Evolutionary conservation across 2,888 invertebrate genomes (phyloP).

Genomic region (Drosophila rubida): DNA sequence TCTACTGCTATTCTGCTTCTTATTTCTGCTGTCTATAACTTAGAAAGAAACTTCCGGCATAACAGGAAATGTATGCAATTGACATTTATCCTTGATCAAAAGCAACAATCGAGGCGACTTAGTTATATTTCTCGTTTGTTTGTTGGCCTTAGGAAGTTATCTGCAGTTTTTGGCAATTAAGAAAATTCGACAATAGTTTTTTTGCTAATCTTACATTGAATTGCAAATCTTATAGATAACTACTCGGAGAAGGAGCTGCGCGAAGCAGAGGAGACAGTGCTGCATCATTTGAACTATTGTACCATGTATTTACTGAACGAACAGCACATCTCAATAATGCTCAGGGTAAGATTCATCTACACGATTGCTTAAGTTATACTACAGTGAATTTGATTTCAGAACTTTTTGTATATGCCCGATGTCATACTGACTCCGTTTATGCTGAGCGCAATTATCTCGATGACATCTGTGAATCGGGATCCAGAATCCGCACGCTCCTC

Average conservation of each 20-base stretch:
- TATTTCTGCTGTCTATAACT: background rate
- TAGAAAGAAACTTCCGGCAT: too few species aligned
- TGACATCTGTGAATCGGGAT: slow-evolving; percentile 84
- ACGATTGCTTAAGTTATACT: background rate
- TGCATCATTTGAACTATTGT: slow-evolving; percentile 86
- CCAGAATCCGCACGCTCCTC: slow-evolving; percentile 80
- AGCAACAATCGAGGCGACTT: too few species aligned
- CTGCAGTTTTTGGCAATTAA: too few species aligned
- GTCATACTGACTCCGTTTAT: slow-evolving; percentile 88
- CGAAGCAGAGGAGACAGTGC: slow-evolving; percentile 87
- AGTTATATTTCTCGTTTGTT: too few species aligned
- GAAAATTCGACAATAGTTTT: too few species aligned
- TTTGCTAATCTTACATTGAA: too few species aligned
- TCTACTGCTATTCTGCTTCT: rapidly evolving
- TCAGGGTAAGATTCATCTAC: slow-evolving; percentile 66
- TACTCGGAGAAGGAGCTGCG: slow-evolving; percentile 86
- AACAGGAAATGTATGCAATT: too few species aligned
- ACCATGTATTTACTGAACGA: slow-evolving; percentile 83
- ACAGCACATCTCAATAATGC: slow-evolving; percentile 76
- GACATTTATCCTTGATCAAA: too few species aligned
- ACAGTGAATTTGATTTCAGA: slow-evolving; percentile 82
- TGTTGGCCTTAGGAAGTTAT: too few species aligned
- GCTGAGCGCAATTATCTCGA: slow-evolving; percentile 86
- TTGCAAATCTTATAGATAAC: slow-evolving; percentile 74
- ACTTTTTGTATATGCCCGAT: slow-evolving; percentile 86